Base-by-base conservation (phyloP, 2,797 vertebrate genomes). In the Gadopsis bispinosus region DNA sequence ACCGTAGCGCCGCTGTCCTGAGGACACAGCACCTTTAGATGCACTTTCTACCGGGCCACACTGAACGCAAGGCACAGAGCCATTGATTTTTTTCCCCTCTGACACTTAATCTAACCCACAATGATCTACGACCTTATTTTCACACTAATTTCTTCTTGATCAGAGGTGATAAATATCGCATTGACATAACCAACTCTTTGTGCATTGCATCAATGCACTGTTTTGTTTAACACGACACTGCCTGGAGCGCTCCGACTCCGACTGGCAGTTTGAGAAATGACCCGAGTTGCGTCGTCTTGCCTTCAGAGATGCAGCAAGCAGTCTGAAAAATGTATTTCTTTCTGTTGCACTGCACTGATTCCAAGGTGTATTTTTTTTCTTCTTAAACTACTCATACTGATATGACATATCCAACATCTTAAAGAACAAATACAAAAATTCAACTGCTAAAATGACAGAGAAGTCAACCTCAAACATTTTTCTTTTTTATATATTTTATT, bases 111-210 rank as follows among this genome's bases (percentile, higher is more conserved):
- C 94, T 94, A 89, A 92, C 90, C 90, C 89, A 66, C 80, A n/a
- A 92, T 96, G 95, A 96, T 96, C 93, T 94, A 96, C 83, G 94
- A 95, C 93, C 95, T 95, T 93, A 94, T 95, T 94, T 94, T 94
- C 93, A 90, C 94, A 95, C 94, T 96, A 94, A 96, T 96, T 95
- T 93, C 89, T 95, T 93, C 93, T 93, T 95, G 93, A 95, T 95
- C 94, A 94, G 89, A 94, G 93, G 95, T 95, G 95, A 96, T 96
- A 95, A 95, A 96, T 96, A 96, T 95, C 83, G 47, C 92, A 92
- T 92, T 94, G 94, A 94, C 93, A 94, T 94, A 91, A 95, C 86
- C 88, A 91, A 86, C 79, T 94, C 90, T 94, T 88, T 92, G 92
- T 85, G 84, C 83, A 78, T 87, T 82, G 90, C 90, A 92, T 91